Base-by-base conservation (phyloP, 2,797 vertebrate species). In the Cuculus canorus region DNA sequence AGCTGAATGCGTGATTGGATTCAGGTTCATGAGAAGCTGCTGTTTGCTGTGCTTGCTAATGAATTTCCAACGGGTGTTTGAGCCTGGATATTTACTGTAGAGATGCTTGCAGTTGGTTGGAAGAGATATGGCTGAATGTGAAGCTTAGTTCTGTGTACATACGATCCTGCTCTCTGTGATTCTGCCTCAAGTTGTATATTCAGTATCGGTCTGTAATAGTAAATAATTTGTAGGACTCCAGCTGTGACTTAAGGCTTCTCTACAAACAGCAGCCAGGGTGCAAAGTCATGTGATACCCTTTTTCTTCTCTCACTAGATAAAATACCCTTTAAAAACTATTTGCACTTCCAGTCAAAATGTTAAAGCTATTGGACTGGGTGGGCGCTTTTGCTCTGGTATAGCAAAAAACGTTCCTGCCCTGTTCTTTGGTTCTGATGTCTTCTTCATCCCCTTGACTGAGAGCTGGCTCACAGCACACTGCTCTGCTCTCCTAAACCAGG, bases 1-100 rank as follows among this genome's bases (percentile, higher is more conserved):
- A 94, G 97, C 84, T 89, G 61, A 94, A 91, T 28, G 61, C 25
- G 60, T 95, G 96, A 96, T 96, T 97, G 91, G 90, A 95, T 97
- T 95, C 79, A 68, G 90, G 81, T 79, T 96, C 68, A 61, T 45
- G 83, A 94, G 87, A 95, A 97, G 57, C 71, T 59, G 78, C 64
- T 86, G 27, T 66, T 96, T 95, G 56, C 84, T 73, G 37, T 87
- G 79, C 65, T 92, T 92, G 61, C 21, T 94, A 91, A 93, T 97
- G 95, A 95, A 94, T 96, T 96, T 95, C 72, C 92, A 48, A 88
- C 53, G 45, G 78, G 54, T 84, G 47, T 78, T 90, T 88, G 45
- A 65, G 86, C 73, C 83, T 93, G 72, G 78, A 59, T 93, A 76
- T 91, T 77, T 86, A 71, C 56, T 93, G 80, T 73, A 85, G 91